Evolutionary conservation across 30 jellyfish, hydroid and myxozoan species (phyloP).

Genomic region (Hydractinia echinata): DNA sequence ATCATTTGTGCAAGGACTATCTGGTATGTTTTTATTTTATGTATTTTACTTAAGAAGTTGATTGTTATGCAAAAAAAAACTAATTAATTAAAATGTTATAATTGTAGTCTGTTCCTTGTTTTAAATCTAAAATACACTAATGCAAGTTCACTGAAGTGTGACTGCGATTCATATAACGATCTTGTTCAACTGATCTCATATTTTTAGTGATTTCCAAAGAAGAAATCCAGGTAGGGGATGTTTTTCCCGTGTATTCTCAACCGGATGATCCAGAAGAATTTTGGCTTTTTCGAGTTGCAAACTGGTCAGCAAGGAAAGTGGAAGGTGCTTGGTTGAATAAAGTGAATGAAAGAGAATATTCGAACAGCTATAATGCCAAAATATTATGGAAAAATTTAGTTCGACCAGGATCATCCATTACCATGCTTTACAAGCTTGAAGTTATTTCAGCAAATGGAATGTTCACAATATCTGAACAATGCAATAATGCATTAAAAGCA

Average conservation of each 20-base stretch:
- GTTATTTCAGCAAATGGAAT: not conserved
- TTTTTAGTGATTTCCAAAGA: conserved; percentile 6
- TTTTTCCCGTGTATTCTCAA: not conserved
- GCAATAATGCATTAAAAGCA: conserved; percentile 1
- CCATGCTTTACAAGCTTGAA: not conserved
- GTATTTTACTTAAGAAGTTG: no score
- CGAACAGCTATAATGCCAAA: not conserved
- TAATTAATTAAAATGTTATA: no score
- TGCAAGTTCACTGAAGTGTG: no score
- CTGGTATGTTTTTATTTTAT: not conserved
- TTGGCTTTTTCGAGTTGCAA: conserved; percentile 6
- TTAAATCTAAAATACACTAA: no score
- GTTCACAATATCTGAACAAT: not conserved
- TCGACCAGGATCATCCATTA: conserved; percentile 4
- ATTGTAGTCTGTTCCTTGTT: no score
- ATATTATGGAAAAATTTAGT: not conserved
- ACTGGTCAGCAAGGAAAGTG: not conserved
- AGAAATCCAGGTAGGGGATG: conserved; percentile 1
- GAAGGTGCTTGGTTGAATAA: conserved; percentile 2
- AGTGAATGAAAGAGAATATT: not conserved
- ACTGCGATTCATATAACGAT: no score
- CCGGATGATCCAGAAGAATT: conserved; percentile 12
- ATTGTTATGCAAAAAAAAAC: no score
- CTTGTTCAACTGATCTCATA: no score
- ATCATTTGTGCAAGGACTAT: not conserved